Evolutionary conservation across 2,888 invertebrate species (phyloP).

Genomic region (Hoplodrina ambigua): DNA sequence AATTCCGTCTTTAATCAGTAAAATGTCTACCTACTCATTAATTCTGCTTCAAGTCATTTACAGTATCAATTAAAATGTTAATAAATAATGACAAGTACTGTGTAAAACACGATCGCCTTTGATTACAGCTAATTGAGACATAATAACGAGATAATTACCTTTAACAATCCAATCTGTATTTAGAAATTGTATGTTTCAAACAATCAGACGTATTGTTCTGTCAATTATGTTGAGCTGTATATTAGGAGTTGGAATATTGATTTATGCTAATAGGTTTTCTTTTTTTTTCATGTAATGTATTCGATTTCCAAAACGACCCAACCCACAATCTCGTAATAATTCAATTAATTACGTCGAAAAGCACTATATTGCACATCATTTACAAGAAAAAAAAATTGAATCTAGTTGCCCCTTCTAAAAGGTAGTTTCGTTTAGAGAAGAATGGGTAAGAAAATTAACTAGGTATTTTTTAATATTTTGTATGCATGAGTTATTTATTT

Average conservation of each 20-base stretch:
- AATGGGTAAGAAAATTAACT: no score
- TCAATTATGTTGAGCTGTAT: slow-evolving; percentile 27
- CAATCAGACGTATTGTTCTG: slow-evolving; percentile 28
- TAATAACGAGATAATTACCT: slow-evolving; percentile 62
- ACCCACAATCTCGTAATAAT: no score
- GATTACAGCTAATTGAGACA: slow-evolving; percentile 67
- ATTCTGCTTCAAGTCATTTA: slow-evolving; percentile 8
- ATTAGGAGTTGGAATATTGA: slow-evolving; percentile 24
- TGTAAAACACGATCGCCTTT: slow-evolving; percentile 38
- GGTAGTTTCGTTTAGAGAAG: no score
- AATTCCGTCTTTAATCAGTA: slow-evolving; percentile 1
- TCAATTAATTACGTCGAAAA: no score
- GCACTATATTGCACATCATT: no score
- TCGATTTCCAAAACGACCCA: no score
- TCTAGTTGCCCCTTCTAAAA: no score
- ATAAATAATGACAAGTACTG: slow-evolving; percentile 40
- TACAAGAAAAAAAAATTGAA: no score
- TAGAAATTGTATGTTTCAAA: slow-evolving; percentile 58
- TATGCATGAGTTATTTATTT: no score
- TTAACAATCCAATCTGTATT: slow-evolving; percentile 43
- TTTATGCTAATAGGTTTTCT: not conserved
- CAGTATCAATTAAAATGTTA: slow-evolving; percentile 42
- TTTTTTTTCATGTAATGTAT: not conserved
- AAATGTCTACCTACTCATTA: not conserved
- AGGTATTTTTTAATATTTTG: no score